These are phyloP conservation scores for Neuroscelio doddi DNA, from an alignment of 2,888 invertebrate species.

Conservation along the genomic window DNA sequence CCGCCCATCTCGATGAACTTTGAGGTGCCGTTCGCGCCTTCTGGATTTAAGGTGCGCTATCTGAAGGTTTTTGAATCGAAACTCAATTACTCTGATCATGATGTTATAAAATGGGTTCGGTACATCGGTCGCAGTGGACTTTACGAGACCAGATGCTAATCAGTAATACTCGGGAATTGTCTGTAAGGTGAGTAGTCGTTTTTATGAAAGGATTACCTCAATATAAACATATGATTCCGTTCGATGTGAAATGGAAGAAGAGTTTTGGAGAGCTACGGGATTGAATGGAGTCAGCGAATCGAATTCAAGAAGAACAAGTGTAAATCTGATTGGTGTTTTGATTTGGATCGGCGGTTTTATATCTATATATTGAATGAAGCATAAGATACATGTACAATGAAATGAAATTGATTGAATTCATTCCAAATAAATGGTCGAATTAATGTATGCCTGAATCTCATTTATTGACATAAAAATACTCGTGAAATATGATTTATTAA, in stretches of 20 bases:
- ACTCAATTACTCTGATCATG: constrained; percentile 99
- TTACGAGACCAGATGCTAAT: constrained; percentile 98
- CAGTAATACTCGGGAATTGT: constrained; percentile 48
- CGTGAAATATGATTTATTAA: constrained; percentile 20
- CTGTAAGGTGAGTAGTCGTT: constrained; percentile 26
- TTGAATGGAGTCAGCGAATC: too few relatives aligned
- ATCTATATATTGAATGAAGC: constrained; percentile 53
- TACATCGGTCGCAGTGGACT: constrained; percentile 99
- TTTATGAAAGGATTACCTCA: constrained; percentile 53
- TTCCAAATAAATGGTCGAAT: constrained; percentile 38
- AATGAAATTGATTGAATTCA: constrained; percentile 44
- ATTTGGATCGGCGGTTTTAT: constrained; percentile 1
- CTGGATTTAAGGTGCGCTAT: constrained; percentile 99
- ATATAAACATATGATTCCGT: constrained; percentile 33
- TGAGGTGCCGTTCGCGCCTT: constrained; percentile 99
- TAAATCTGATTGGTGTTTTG: not conserved
- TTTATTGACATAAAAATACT: constrained; percentile 29
- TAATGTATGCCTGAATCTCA: constrained; percentile 35
- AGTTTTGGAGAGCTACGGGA: too few relatives aligned
- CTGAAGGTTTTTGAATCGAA: constrained; percentile 99
- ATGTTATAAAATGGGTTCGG: constrained; percentile 99
- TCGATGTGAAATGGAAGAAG: not conserved
- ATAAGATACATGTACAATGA: constrained; percentile 60
- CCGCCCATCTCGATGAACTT: constrained; percentile 99
- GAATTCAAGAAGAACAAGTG: too few relatives aligned